phyloP scores from a whole-genome alignment of 2,797 vertebrate species.

The Lemur catta region DNA sequence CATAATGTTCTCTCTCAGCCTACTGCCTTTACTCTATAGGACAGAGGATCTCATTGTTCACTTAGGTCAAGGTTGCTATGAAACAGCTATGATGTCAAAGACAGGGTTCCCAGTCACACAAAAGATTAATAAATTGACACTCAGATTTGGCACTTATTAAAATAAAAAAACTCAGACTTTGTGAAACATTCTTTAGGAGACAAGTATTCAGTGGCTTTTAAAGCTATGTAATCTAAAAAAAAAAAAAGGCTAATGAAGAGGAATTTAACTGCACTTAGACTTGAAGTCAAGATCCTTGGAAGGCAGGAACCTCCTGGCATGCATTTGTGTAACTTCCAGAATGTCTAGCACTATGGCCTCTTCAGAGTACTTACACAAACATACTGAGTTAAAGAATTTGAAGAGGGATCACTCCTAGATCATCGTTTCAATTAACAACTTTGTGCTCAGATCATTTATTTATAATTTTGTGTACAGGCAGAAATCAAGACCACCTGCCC shows the following conservation, averaged over 20 bases:
- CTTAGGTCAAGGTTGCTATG: not conserved
- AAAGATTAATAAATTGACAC: not conserved
- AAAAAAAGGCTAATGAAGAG: not conserved
- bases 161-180: not conserved
- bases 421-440: not conserved
- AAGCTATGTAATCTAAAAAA: not conserved
- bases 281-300: not conserved
- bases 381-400: not conserved
- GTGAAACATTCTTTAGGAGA: not conserved
- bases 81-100: slow-evolving; percentile 74
- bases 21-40: not conserved
- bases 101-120: not conserved
- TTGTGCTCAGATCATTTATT: not conserved
- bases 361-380: not conserved
- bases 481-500: not conserved
- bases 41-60: not conserved
- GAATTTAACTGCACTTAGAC: not conserved
- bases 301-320: not conserved
- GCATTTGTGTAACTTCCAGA: not conserved
- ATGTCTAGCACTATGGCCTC: not conserved
- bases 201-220: not conserved
- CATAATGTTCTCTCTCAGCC: not conserved
- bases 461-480: not conserved
- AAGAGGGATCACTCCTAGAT: not conserved
- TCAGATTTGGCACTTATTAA: not conserved